Conservation (phyloP, 2,888 invertebrate species). For the Acleris sparsana region DNA sequence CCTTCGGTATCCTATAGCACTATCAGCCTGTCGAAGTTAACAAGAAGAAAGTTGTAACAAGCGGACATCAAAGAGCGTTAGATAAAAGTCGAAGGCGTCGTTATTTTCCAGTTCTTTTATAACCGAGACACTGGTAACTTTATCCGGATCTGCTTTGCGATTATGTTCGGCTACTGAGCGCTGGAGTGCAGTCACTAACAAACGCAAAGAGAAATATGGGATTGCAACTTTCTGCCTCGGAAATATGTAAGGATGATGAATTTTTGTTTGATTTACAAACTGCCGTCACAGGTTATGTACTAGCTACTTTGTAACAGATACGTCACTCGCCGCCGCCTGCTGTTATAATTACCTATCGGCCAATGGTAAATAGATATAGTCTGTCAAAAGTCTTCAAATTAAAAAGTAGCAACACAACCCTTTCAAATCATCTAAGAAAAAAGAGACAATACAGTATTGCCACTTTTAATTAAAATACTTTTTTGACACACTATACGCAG, state of each 20-base stretch:
- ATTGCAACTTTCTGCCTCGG: background rate
- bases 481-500: too few relatives aligned
- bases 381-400: too few relatives aligned
- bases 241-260: too few relatives aligned
- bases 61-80: constrained; percentile 52
- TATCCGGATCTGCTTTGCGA: constrained; percentile 36
- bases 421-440: too few relatives aligned
- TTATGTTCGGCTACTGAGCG: constrained; percentile 8
- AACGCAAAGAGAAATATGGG: constrained; percentile 14
- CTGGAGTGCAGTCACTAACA: constrained; percentile 14
- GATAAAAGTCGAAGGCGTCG: constrained; percentile 50
- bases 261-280: too few relatives aligned
- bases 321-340: too few relatives aligned
- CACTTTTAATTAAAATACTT: too few relatives aligned
- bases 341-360: too few relatives aligned
- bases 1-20: constrained; percentile 46
- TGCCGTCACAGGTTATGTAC: too few relatives aligned
- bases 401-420: too few relatives aligned
- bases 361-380: too few relatives aligned
- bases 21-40: constrained; percentile 48
- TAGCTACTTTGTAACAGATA: too few relatives aligned
- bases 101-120: constrained; percentile 56
- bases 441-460: accelerated
- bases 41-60: constrained; percentile 56
- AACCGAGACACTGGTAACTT: constrained; percentile 43